These are phyloP conservation scores for Pygoscelis adeliae DNA, from an alignment of 2,113 vertebrate genomes.

Conservation along the genomic window DNA sequence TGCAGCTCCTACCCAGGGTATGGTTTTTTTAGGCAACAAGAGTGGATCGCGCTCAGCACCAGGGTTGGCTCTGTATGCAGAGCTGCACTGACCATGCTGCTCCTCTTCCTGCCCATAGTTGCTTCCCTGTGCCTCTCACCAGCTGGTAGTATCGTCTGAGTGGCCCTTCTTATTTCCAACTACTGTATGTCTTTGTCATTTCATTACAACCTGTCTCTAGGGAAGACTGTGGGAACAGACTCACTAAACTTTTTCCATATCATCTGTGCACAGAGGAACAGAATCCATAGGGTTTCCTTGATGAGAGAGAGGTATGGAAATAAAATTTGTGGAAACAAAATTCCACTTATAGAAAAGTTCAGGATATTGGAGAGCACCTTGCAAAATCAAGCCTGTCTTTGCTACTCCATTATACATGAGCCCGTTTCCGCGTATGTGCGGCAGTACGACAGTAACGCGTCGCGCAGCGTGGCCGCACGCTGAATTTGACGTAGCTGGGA, in stretches of 20 bases:
- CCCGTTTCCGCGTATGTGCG: rapidly evolving
- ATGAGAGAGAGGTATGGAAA: neutral
- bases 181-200: neutral
- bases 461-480: rapidly evolving
- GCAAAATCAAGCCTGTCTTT: neutral
- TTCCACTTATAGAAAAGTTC: neutral
- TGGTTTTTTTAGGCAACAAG: neutral
- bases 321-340: neutral
- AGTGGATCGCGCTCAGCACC: neutral
- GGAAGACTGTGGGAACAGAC: neutral
- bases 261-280: neutral
- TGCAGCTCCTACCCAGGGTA: neutral
- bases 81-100: neutral
- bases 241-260: neutral
- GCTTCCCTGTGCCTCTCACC: rapidly evolving
- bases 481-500: rapidly evolving
- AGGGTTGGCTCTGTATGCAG: neutral
- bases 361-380: neutral
- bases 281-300: neutral
- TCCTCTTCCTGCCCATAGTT: neutral
- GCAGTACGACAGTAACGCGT: rapidly evolving
- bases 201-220: neutral
- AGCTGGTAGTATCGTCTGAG: neutral
- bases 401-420: neutral
- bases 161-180: neutral